Evolutionary conservation across 1,140 invertebrate species (phyloP), one percentile per base, ranked within the genome.

Genomic region (Hypsibius dujardini): DNA sequence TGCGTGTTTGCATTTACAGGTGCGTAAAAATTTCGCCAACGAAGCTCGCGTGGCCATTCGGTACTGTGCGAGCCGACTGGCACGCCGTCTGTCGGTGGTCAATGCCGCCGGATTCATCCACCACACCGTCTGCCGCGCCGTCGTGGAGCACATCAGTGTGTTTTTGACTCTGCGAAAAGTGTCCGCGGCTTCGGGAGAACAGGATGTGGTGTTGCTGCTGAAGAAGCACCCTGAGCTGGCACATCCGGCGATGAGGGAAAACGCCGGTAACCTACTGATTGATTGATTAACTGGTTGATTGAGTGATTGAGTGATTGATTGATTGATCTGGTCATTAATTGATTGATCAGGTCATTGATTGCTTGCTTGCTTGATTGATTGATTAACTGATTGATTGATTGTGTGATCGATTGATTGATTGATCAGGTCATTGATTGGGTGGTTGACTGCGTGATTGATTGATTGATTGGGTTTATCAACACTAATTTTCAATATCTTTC

Each of bases 1-100:
- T n/a, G n/a, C n/a, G n/a, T n/a, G n/a, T n/a, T n/a, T n/a, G n/a
- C n/a, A n/a, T n/a, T n/a, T n/a, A n/a, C n/a, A n/a, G n/a, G 62
- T 67, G 7, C 62, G 62, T 3, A 67, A 67, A 42, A 67, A 7
- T 67, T 67, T 67, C 62, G 62, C 45, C 3, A 67, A 12, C 12
- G 62, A 67, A 42, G 3, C 45, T 3, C 7, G 42, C 7, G 12
- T 7, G 62, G 62, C 7, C 3, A 7, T 67, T 7, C 62, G 62
- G 45, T 42, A 14, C 45, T 3, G 7, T 7, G 7, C 62, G 42
- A 67, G 62, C 45, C 42, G 7, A 42, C 42, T 67, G 62, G 42
- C 42, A 7, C 7, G 62, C 3, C 12, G 42, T 3, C 42, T 67
- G 7, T 42, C 7, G 3, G 3, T 42, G 42, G 62, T 42, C 3